These are phyloP conservation scores for Vombatus ursinus DNA, from an alignment of 2,113 vertebrate genomes.

Conservation along the genomic window DNA sequence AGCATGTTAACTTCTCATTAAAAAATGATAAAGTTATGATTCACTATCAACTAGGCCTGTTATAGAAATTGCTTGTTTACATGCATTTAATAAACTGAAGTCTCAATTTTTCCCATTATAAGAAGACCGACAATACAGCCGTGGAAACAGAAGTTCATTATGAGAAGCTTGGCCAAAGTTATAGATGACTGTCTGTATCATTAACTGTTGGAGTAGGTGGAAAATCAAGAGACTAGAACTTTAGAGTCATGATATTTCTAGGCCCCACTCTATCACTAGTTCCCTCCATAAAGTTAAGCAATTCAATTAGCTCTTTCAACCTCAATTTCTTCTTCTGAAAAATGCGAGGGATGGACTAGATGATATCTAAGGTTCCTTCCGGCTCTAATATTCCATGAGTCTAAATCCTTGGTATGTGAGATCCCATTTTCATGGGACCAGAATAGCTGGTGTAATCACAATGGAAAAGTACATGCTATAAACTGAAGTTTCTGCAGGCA, in stretches of 20 bases:
- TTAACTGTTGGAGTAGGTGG: background rate
- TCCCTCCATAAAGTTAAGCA: background rate
- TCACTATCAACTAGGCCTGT: background rate
- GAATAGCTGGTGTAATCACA: background rate
- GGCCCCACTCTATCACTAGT: background rate
- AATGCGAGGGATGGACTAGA: background rate
- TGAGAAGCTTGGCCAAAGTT: background rate
- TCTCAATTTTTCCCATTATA: slow-evolving; percentile 19
- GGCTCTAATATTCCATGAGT: background rate
- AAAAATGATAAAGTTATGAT: slow-evolving; percentile 10
- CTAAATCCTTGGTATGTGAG: slow-evolving; percentile 10
- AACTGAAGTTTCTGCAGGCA: background rate
- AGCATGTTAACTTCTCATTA: background rate
- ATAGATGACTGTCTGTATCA: background rate
- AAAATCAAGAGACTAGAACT: background rate
- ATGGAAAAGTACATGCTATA: slow-evolving; percentile 5
- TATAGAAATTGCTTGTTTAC: background rate
- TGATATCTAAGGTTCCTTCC: background rate
- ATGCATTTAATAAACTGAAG: background rate
- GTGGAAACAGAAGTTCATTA: slow-evolving; percentile 27
- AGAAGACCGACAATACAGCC: slow-evolving; percentile 21
- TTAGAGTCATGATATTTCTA: background rate
- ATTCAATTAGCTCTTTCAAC: background rate
- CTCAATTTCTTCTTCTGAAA: background rate
- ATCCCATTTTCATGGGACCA: background rate